These are phyloP conservation scores for Orchesellides sinensis DNA, from an alignment of 2,888 invertebrate genomes.

Conservation along the genomic window DNA sequence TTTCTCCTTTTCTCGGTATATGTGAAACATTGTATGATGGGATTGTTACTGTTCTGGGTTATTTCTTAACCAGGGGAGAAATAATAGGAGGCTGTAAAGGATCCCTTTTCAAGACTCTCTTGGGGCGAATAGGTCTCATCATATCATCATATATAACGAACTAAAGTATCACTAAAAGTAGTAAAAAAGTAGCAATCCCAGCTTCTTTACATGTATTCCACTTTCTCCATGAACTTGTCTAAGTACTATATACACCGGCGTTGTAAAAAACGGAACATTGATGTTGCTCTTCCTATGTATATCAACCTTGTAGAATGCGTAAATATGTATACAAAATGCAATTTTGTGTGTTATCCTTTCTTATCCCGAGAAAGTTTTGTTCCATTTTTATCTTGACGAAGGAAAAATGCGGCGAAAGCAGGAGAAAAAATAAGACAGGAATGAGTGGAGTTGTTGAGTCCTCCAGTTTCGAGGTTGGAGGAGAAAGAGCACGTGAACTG, in stretches of 20 bases:
- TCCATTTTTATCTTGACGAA: neutral
- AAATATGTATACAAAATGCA: conserved; percentile 9
- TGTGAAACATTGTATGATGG: too few species aligned
- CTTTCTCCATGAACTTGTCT: neutral
- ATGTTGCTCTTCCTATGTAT: too few species aligned
- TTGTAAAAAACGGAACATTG: too few species aligned
- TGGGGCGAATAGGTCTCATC: conserved; percentile 70
- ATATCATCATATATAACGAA: conserved; percentile 65
- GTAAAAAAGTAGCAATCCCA: conserved; percentile 45
- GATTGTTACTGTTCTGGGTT: neutral
- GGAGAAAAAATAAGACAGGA: neutral
- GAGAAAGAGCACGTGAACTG: conserved; percentile 27
- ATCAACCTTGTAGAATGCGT: neutral
- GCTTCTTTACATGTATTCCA: conserved; percentile 16
- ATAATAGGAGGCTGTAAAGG: conserved; percentile 67
- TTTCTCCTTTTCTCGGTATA: neutral
- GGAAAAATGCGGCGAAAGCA: neutral
- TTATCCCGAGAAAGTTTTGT: neutral
- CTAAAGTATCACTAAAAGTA: conserved; percentile 55
- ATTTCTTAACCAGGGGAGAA: conserved; percentile 21
- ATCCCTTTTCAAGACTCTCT: conserved; percentile 67
- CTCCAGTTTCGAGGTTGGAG: too few species aligned
- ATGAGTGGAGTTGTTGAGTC: too few species aligned
- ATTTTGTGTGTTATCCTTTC: neutral
- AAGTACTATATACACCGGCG: neutral